Evolutionary conservation across 2,888 invertebrate species (phyloP), one percentile per base, ranked within the genome.

Genomic region (Aphodius sticticus): DNA sequence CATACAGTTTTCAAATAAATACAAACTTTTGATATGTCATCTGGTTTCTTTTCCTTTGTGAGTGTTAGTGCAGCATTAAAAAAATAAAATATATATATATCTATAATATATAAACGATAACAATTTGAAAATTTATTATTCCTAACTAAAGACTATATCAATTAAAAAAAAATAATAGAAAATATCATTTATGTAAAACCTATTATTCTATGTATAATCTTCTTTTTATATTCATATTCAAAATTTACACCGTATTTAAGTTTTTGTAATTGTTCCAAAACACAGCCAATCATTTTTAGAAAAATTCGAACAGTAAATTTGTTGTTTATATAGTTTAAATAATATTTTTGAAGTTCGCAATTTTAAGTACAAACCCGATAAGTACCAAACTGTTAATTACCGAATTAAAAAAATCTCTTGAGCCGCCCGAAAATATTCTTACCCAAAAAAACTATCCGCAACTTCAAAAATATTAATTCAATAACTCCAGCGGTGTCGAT

Each of bases 81-180:
- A 53, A 53, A 82, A 81, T 82, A 80, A 71, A 71, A 77, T 76
- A 79, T 78, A 82, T 82, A 70, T 70, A 36, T 12, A 74, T 74
- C 37, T 74, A n/a, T 74, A 26, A 9, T 81, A 78, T 81, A 78
- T 77, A 81, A 81, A 78, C 78, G 79, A 82, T 78, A 80, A 81
- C 81, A 82, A 82, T 82, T 82, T 72, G 80, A 79, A 80, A 78
- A 78, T 80, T 80, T 82, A 83, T 82, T 81, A 79, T 82, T 81
- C 83, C 84, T 84, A 84, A 84, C 82, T 84, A 84, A 84, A 83
- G 82, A 83, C 83, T 79, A 81, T 81, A 81, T 75, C 35, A 71
- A 26, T 71, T 71, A 35, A 74, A 74, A 36, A 72, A 74, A 74
- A 74, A 12, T 53, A 9, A 80, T 78, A 78, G 81, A 82, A 81